These are phyloP conservation scores for Myzus persicae DNA, from an alignment of 1,140 invertebrate species.

Conservation along the genomic window DNA sequence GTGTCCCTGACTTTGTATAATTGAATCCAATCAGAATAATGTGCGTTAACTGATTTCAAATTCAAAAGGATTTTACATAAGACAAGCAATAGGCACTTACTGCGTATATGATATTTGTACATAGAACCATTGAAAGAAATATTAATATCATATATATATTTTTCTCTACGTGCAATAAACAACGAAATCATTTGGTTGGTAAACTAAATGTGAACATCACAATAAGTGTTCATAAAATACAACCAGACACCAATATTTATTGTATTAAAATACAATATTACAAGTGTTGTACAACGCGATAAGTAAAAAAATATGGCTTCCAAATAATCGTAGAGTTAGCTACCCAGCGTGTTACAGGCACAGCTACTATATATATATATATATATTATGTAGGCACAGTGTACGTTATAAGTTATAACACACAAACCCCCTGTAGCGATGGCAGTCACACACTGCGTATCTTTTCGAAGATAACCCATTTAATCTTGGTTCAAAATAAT, in stretches of 20 bases:
- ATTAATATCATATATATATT: not conserved
- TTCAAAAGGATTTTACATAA: not conserved
- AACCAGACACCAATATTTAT: not conserved
- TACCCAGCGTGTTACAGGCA: not conserved
- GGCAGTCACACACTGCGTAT: not conserved
- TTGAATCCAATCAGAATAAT: no score
- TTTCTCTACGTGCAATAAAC: not conserved
- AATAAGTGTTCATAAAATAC: not conserved
- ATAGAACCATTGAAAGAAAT: not conserved
- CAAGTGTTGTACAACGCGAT: not conserved
- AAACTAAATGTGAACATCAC: not conserved
- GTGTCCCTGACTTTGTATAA: no score
- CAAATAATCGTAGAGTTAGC: not conserved
- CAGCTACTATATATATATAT: not conserved
- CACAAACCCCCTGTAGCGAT: not conserved
- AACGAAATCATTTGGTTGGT: not conserved
- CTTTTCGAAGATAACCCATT: not conserved
- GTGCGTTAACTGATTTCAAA: not conserved
- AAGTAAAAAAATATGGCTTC: not conserved
- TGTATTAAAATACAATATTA: conserved; percentile 1
- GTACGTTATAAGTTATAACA: not conserved
- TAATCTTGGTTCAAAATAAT: conserved; percentile 27
- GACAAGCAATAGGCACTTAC: not conserved
- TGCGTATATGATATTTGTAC: not conserved
- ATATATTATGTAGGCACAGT: not conserved